A percentile compares a stretch with the other conserved stretches of the same genome.
Evolutionary conservation across 2,113 vertebrate species (phyloP).

Genomic region (Gopherus evgoodei): DNA sequence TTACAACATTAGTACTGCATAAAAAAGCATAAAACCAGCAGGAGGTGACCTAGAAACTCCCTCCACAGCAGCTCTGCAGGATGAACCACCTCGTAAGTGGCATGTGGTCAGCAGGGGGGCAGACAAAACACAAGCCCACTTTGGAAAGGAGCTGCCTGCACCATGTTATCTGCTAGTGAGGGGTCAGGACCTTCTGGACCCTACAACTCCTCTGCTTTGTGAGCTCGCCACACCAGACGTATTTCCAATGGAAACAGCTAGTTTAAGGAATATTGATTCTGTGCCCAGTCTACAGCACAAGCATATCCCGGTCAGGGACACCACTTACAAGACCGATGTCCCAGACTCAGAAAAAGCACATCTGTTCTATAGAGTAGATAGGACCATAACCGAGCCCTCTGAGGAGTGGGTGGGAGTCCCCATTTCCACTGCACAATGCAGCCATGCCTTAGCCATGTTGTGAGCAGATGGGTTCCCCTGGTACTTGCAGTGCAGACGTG

Average conservation of each 20-base stretch:
- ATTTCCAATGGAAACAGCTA: background rate
- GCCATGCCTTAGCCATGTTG: background rate
- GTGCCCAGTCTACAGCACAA: background rate
- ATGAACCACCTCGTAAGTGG: conserved; percentile 4
- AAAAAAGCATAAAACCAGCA: conserved; percentile 66
- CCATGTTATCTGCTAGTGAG: background rate
- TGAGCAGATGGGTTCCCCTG: background rate
- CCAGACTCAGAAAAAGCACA: background rate
- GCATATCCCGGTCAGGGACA: background rate
- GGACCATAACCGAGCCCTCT: too few species aligned
- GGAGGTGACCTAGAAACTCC: conserved; percentile 33
- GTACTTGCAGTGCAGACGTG: background rate
- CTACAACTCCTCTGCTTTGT: background rate
- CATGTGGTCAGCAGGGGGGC: background rate
- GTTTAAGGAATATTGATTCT: background rate
- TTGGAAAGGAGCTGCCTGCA: background rate
- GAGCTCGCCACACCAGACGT: background rate
- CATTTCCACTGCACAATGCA: background rate
- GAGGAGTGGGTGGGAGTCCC: background rate
- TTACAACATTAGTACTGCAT: conserved; percentile 67
- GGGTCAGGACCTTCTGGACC: rapidly evolving
- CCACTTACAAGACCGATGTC: background rate
- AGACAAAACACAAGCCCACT: background rate
- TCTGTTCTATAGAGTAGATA: too few species aligned
- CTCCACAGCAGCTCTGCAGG: conserved; percentile 33